These are phyloP conservation scores for Pitta sordida DNA, from an alignment of 2,113 vertebrate species.

Conservation along the genomic window DNA sequence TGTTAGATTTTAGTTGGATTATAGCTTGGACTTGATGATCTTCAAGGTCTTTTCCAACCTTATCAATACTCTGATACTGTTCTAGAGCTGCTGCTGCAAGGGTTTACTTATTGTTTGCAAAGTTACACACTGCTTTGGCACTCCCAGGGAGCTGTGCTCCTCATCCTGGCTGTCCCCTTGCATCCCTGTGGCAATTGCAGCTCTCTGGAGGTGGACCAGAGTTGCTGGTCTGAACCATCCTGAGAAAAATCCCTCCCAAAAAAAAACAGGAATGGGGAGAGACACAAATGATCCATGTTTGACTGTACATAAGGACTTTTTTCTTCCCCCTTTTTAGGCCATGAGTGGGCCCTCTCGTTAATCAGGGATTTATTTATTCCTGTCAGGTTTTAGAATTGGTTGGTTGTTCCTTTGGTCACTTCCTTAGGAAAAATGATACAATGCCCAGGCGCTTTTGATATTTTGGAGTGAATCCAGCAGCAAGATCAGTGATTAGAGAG, in stretches of 20 bases:
- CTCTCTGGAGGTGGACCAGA: background rate
- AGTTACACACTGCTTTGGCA: background rate
- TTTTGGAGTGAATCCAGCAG: conserved; percentile 1
- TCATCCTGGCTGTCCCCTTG: background rate
- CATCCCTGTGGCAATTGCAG: background rate
- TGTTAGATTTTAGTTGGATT: no score
- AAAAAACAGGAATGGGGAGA: background rate
- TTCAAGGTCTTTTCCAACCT: no score
- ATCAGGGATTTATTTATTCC: background rate
- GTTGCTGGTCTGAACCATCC: background rate
- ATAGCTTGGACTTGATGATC: no score
- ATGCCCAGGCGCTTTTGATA: background rate
- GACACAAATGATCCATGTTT: background rate
- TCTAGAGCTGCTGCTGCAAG: background rate
- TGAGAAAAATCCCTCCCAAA: background rate
- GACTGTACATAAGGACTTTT: background rate
- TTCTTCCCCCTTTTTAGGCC: background rate
- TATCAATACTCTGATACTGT: no score
- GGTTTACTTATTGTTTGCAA: background rate
- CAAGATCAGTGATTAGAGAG: conserved; percentile 23
- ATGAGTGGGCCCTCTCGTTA: background rate
- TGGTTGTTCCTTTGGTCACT: background rate
- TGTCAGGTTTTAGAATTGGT: background rate
- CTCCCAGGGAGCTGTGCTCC: background rate
- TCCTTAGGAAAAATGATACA: background rate